A percentile compares a stretch with the other conserved stretches of the same genome.
phyloP scores from a whole-genome alignment of 2,113 vertebrate species.

The Andinoacara biseriatus region DNA sequence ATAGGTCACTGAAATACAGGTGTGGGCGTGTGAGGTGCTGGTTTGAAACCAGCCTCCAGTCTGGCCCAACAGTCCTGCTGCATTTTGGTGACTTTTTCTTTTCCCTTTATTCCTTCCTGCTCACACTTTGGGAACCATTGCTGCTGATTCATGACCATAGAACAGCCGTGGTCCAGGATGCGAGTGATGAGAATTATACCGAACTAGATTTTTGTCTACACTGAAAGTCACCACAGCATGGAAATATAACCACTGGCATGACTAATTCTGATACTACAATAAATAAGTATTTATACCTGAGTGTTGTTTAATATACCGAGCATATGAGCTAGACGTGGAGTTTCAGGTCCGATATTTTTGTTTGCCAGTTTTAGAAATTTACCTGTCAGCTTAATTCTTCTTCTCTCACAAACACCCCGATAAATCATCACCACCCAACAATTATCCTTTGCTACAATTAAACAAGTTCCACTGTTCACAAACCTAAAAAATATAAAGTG shows the following conservation, averaged over 20 bases:
- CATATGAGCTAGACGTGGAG: accelerated
- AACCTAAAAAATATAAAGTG: too few relatives aligned
- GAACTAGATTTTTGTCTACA: slow-evolving; percentile 63
- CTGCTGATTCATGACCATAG: slow-evolving; percentile 31
- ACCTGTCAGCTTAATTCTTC: not conserved
- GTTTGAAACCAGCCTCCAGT: not conserved
- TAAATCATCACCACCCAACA: too few relatives aligned
- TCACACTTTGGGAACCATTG: slow-evolving; percentile 34
- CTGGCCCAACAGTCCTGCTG: slow-evolving; percentile 26
- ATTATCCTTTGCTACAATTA: too few relatives aligned
- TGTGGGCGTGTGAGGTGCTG: not conserved
- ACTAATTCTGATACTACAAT: slow-evolving; percentile 72
- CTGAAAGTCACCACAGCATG: slow-evolving; percentile 69
- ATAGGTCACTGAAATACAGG: slow-evolving; percentile 32
- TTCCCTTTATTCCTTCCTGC: slow-evolving; percentile 13
- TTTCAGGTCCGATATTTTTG: not conserved
- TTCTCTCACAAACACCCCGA: too few relatives aligned
- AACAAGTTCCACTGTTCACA: too few relatives aligned
- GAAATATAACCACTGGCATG: slow-evolving; percentile 74
- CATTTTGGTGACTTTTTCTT: slow-evolving; percentile 9
- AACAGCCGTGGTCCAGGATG: slow-evolving; percentile 18
- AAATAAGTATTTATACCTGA: slow-evolving; percentile 69
- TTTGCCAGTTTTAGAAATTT: not conserved
- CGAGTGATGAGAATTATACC: slow-evolving; percentile 33
- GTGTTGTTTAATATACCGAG: slow-evolving; percentile 1